These are phyloP conservation scores for Jacana jacana DNA, from an alignment of 2,113 vertebrate genomes.

Conservation along the genomic window DNA sequence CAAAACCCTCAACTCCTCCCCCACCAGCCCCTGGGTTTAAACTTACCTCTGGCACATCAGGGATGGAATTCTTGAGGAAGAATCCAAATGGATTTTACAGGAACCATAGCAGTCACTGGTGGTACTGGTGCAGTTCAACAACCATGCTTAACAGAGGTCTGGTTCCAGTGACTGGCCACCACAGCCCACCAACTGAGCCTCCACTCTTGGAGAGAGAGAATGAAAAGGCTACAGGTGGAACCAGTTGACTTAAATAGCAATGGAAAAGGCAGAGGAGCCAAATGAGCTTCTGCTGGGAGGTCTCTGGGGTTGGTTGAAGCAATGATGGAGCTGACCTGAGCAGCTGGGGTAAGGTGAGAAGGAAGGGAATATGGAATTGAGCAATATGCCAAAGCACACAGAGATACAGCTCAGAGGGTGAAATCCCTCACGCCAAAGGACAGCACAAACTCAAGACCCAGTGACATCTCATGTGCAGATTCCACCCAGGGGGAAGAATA, in stretches of 20 bases:
- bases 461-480: accelerated
- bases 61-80: not conserved
- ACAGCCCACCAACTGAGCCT: accelerated
- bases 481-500: not conserved
- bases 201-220: not conserved
- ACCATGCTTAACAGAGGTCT: accelerated
- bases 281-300: not conserved
- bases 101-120: accelerated
- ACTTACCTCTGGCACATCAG: not conserved
- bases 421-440: not conserved
- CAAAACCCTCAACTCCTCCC: not conserved
- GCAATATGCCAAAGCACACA: accelerated
- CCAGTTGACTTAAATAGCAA: not conserved
- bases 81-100: accelerated
- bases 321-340: not conserved
- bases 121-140: not conserved
- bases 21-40: not conserved
- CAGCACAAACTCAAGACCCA: not conserved
- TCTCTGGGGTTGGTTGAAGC: not conserved
- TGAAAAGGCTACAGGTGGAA: not conserved
- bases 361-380: not conserved
- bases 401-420: not conserved
- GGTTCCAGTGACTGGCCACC: not conserved
- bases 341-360: not conserved
- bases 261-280: not conserved